phyloP scores from a whole-genome alignment of 1,140 invertebrate species.

The Brachionus paranguensis region DNA sequence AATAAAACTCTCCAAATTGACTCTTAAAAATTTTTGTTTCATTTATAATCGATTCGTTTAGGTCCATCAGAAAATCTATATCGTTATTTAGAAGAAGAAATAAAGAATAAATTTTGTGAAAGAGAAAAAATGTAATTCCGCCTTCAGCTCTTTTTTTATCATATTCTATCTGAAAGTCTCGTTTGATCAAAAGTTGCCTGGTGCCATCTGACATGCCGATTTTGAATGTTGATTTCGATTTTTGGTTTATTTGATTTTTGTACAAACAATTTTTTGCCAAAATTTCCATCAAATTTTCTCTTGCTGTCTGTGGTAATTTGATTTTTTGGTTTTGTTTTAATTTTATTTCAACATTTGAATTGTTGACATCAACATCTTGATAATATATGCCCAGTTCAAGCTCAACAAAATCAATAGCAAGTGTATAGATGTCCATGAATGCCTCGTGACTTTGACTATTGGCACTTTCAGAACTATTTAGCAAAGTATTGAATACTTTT shows the following conservation, averaged over 20 bases:
- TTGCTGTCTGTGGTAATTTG: background rate
- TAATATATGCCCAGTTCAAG: conserved; percentile 29
- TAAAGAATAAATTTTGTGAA: conserved; percentile 19
- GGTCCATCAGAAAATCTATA: background rate
- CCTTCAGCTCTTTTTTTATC: background rate
- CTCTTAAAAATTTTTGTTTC: background rate
- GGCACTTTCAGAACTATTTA: conserved; percentile 7
- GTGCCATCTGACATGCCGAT: background rate
- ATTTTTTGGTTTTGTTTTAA: background rate
- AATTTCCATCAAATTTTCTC: background rate
- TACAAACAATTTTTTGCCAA: conserved; percentile 10
- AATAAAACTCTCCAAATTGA: background rate
- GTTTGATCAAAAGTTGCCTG: background rate
- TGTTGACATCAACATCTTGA: background rate
- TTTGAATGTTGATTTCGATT: conserved; percentile 22
- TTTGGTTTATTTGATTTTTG: background rate
- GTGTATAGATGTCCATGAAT: background rate
- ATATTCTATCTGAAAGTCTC: conserved; percentile 36
- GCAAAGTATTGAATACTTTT: conserved; percentile 15
- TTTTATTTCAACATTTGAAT: background rate
- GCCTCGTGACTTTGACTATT: background rate
- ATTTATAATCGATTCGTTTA: conserved; percentile 2
- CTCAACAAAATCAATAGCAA: background rate
- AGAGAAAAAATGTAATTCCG: background rate
- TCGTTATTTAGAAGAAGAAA: background rate